Conservation (phyloP, 2,888 invertebrate genomes). For the Oeneis ivallda region DNA sequence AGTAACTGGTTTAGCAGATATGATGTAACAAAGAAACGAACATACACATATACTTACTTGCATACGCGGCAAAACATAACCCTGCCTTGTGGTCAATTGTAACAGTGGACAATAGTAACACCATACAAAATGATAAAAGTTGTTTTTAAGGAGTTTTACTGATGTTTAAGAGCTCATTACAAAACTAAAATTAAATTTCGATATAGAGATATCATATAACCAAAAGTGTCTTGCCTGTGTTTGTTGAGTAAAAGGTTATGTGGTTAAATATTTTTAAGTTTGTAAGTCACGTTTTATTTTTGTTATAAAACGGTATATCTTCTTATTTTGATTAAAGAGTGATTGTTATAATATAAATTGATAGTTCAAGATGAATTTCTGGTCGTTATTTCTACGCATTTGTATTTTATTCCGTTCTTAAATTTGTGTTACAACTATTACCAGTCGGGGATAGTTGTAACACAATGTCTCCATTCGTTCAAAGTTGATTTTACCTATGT, state of each 20-base stretch:
- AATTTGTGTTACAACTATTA: constrained; percentile 5
- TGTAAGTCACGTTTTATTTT: constrained; percentile 5
- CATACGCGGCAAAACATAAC: constrained; percentile 4
- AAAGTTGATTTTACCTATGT: constrained; percentile 5
- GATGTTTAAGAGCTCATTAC: constrained; percentile 4
- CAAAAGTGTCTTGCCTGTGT: constrained; percentile 7
- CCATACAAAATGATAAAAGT: no score
- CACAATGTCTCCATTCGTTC: constrained; percentile 7
- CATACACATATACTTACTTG: constrained; percentile 3
- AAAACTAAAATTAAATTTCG: constrained; percentile 7
- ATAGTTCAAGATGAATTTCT: constrained; percentile 4
- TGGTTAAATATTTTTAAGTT: constrained; percentile 5
- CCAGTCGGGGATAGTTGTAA: constrained; percentile 5
- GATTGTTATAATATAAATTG: constrained; percentile 7
- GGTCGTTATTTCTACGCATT: constrained; percentile 3
- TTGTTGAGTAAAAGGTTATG: constrained; percentile 5
- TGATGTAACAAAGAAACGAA: constrained; percentile 2
- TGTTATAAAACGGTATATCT: constrained; percentile 5
- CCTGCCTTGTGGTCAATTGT: constrained; percentile 5
- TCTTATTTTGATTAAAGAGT: constrained; percentile 2
- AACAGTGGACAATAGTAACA: constrained; percentile 7
- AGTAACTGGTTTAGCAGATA: constrained; percentile 3
- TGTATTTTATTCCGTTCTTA: constrained; percentile 7
- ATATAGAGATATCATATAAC: constrained; percentile 7
- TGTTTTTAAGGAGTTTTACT: constrained; percentile 3